Evolutionary conservation across 2,113 vertebrate genomes (phyloP), one percentile per base, ranked within the genome.

Genomic region (Cephalopterus ornatus): DNA sequence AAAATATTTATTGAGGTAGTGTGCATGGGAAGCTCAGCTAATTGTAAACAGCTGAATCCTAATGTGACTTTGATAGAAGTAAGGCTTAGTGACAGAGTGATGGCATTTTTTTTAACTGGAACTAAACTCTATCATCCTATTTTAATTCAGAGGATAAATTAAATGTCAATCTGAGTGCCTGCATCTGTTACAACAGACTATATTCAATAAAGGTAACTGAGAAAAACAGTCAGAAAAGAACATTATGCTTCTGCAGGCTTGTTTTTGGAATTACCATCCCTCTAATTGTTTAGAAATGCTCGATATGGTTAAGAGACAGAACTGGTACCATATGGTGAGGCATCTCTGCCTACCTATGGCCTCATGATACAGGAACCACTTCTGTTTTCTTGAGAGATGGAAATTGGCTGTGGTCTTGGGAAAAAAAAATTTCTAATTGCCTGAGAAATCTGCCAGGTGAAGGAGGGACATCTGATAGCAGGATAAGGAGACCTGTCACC

Each of bases 11-110:
- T 66, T 77, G 82, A 94, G 85, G 58, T 62, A 63, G 20, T 23
- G 91, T 84, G 55, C 86, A 72, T 59, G 70, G 77, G 35, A 89
- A 93, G 46, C 59, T 93, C 70, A 85, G 47, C 46, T 93, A 97
- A 96, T 97, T 92, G 63, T 91, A 87, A 95, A 93, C 95, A 95
- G 92, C 78, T 95, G 95, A 95, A 94, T 90, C 46, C 65, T 97
- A 93, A 95, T 88, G 27, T 75, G 80, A 84, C 68, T 95, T 94
- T 92, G 93, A 92, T 89, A 88, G 70, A 94, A 86, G n/a, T 47
- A 94, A 95, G 37, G 32, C 61, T 95, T 67, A 89, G 83, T 84
- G 93, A 86, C 85, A 94, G 85, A 95, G 23, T 35, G 47, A n/a
- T 95, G 73, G 79, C 68, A 85, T 86, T 92, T 96, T 85, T 94